These are phyloP conservation scores for Solenodon paradoxus DNA, from an alignment of 2,113 vertebrate species.

Conservation along the genomic window DNA sequence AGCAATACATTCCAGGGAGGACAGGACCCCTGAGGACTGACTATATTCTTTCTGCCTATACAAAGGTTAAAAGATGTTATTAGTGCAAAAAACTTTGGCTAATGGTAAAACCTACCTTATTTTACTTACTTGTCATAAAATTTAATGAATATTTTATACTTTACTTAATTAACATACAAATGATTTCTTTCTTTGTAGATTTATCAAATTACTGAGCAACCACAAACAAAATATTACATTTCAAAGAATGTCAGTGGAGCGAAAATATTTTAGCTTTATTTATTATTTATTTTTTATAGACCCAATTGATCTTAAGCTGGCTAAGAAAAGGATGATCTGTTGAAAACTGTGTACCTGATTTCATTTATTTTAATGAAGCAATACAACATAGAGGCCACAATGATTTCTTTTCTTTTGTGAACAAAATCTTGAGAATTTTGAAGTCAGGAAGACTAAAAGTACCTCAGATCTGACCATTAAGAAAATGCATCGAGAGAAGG, in stretches of 20 bases:
- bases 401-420: background rate
- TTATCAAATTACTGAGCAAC: constrained; percentile 54
- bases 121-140: constrained; percentile 42
- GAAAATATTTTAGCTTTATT: constrained; percentile 43
- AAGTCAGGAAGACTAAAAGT: background rate
- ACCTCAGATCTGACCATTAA: background rate
- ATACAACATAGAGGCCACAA: background rate
- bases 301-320: constrained; percentile 17
- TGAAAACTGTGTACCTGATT: background rate
- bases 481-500: background rate
- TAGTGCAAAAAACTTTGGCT: background rate
- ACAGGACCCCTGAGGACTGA: background rate
- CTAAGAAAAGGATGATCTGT: background rate
- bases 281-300: constrained; percentile 43
- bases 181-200: constrained; percentile 17
- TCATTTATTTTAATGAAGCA: background rate
- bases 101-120: constrained; percentile 7
- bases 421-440: background rate
- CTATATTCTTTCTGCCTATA: background rate
- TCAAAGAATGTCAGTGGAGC: constrained; percentile 17
- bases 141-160: constrained; percentile 57
- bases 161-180: constrained; percentile 55
- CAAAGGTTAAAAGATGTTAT: background rate
- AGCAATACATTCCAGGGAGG: background rate
- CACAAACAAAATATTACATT: constrained; percentile 40